Percentiles rank a stretch among this genome's conserved stretches.
Evolutionary conservation across 2,888 invertebrate genomes (phyloP).

Genomic region (Pseudococcus longispinus): DNA sequence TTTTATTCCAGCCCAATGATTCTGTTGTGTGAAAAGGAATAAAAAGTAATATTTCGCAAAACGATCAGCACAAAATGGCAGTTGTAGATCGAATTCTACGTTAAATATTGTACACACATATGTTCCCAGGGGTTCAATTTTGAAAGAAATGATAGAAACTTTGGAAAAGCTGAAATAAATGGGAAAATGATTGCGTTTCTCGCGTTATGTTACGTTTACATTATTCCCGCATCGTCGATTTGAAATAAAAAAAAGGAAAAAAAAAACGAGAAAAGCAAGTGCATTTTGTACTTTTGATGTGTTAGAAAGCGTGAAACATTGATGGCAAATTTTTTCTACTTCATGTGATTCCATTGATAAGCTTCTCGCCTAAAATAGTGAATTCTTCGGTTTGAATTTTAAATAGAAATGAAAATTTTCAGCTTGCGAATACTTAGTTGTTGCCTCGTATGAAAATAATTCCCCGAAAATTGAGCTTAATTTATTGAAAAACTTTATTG

Average conservation of each 20-base stretch:
- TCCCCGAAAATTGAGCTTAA: not conserved
- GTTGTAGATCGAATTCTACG: slow-evolving; percentile 42
- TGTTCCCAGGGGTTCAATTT: slow-evolving; percentile 50
- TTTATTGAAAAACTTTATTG: not conserved
- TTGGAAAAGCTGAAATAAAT: slow-evolving; percentile 42
- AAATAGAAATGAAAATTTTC: not conserved
- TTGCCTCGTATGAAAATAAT: not conserved
- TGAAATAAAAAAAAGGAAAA: slow-evolving; percentile 14
- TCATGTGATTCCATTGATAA: not conserved
- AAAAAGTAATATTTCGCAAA: slow-evolving; percentile 36
- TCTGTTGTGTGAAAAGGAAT: slow-evolving; percentile 16
- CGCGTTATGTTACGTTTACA: slow-evolving; percentile 34
- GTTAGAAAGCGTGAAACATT: slow-evolving; percentile 3
- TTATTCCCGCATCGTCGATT: slow-evolving; percentile 53
- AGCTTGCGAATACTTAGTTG: not conserved
- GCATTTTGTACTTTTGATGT: slow-evolving; percentile 35
- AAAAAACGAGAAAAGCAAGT: not conserved
- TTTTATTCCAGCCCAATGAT: slow-evolving; percentile 25
- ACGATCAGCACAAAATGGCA: slow-evolving; percentile 41
- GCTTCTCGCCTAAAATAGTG: not conserved
- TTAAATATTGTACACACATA: slow-evolving; percentile 46
- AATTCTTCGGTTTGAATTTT: not conserved
- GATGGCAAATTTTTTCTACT: not conserved
- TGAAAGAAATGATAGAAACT: slow-evolving; percentile 42
- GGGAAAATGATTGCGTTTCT: slow-evolving; percentile 47